These are phyloP conservation scores for Natrix natrix DNA, from an alignment of 2,797 vertebrate genomes.

Conservation along the genomic window DNA sequence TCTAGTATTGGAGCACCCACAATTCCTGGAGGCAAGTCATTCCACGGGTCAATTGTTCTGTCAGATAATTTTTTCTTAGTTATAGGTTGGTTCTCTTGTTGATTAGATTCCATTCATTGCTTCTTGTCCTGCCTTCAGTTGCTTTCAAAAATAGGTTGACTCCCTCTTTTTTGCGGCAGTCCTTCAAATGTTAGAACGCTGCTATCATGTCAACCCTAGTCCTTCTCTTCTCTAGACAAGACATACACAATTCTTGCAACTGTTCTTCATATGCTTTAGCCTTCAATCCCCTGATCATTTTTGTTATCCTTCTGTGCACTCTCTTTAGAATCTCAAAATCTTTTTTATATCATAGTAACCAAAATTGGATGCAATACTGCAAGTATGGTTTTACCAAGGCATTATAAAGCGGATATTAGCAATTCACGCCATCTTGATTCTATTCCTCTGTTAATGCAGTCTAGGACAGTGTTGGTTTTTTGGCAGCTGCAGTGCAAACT, in stretches of 20 bases:
- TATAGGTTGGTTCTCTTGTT: background rate
- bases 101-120: background rate
- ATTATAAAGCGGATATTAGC: background rate
- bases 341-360: background rate
- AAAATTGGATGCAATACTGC: background rate
- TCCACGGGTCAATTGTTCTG: background rate
- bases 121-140: background rate
- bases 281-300: background rate
- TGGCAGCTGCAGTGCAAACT: background rate
- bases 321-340: background rate
- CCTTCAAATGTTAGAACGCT: background rate
- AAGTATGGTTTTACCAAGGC: background rate
- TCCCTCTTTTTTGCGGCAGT: background rate
- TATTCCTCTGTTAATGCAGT: background rate
- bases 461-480: background rate
- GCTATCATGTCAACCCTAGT: background rate
- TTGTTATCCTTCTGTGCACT: background rate
- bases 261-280: background rate
- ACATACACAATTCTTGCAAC: background rate
- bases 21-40: background rate
- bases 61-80: background rate
- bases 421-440: background rate
- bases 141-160: background rate
- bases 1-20: background rate
- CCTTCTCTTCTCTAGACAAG: background rate